Percentiles rank a stretch among this genome's conserved stretches.
Evolutionary conservation across 2,797 vertebrate species (phyloP).

Genomic region (Megalops cyprinoides): DNA sequence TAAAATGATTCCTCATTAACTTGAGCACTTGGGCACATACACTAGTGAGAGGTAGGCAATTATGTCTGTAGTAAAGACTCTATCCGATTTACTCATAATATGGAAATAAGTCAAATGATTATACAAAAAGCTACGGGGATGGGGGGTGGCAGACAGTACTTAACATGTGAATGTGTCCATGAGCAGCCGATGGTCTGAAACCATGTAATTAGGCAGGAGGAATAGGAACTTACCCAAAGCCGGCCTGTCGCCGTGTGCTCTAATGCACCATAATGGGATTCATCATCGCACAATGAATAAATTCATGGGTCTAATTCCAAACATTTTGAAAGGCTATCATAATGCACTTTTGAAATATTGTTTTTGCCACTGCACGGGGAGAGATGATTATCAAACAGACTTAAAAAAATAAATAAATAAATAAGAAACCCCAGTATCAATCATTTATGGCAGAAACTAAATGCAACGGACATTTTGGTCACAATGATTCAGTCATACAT

Average conservation of each 20-base stretch:
- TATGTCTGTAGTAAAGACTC: neutral
- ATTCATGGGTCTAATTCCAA: neutral
- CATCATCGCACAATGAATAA: neutral
- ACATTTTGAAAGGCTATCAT: neutral
- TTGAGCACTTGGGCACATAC: neutral
- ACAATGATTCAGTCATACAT: neutral
- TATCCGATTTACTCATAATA: conserved; percentile 4
- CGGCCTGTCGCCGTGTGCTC: neutral
- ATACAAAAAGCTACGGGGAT: neutral
- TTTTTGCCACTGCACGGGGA: neutral
- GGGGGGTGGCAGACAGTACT: neutral
- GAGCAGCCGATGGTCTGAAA: conserved; percentile 14
- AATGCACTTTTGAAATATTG: neutral
- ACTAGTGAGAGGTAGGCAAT: conserved; percentile 3
- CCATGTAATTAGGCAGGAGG: conserved; percentile 3
- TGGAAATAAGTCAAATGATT: neutral
- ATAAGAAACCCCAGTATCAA: too few relatives aligned
- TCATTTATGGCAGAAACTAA: neutral
- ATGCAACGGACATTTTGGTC: neutral
- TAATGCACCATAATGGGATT: neutral
- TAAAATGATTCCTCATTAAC: conserved; percentile 6
- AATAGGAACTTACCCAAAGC: neutral
- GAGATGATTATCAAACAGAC: too few relatives aligned
- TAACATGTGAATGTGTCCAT: conserved; percentile 11
- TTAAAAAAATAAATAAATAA: neutral